A percentile compares a stretch with the other conserved stretches of the same genome.
Evolutionary conservation across 2,113 vertebrate genomes (phyloP).

Genomic region (Chloroceryle aenea): DNA sequence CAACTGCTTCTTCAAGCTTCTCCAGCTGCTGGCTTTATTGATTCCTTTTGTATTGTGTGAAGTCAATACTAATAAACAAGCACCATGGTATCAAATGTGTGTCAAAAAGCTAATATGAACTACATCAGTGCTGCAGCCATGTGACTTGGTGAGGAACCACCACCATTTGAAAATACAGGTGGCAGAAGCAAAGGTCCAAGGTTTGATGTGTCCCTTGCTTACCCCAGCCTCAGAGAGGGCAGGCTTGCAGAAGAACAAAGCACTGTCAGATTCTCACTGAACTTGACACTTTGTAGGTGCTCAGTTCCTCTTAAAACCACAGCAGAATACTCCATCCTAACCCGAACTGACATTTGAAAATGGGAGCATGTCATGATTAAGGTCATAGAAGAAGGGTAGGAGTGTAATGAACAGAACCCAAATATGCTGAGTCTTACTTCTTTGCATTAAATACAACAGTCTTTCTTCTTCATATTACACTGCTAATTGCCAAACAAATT

Average conservation of each 20-base stretch:
- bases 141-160: neutral
- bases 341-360: neutral
- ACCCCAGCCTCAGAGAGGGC: accelerated
- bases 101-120: neutral
- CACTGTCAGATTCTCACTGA: neutral
- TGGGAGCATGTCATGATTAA: conserved; percentile 1
- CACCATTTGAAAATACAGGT: neutral
- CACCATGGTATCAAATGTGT: neutral
- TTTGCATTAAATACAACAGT: neutral
- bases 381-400: neutral
- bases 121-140: accelerated
- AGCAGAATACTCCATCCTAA: neutral
- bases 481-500: conserved; percentile 55
- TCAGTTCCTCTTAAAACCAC: neutral
- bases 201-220: neutral
- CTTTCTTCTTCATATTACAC: conserved; percentile 10
- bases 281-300: neutral
- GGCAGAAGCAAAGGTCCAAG: neutral
- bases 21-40: neutral
- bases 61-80: neutral
- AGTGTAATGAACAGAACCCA: neutral
- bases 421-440: conserved; percentile 20
- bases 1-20: neutral
- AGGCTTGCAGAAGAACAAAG: neutral
- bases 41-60: neutral